Evolutionary conservation across 2,113 vertebrate species (phyloP), one percentile per base, ranked within the genome.

Genomic region (Ciconia stormi): DNA sequence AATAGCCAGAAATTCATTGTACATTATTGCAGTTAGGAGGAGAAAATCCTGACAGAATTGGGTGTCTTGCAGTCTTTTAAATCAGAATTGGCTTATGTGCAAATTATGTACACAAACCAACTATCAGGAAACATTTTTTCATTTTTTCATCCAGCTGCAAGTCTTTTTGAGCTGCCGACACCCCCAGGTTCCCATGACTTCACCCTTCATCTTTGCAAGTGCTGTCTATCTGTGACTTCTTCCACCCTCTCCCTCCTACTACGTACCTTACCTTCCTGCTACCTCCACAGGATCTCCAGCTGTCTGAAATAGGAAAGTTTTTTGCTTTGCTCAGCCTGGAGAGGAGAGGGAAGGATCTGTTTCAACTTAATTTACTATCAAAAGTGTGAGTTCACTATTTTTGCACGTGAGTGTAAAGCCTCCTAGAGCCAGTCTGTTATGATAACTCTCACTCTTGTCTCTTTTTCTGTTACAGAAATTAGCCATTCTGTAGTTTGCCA

Each of bases 191-290:
- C 38, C 36, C 30, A 6, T 23, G 36, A 52, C 10, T 14, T 34
- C 61, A 84, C 0, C 7, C 16, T 62, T 89, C 32, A n/a, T 26
- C 36, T 74, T 71, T 2, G 0, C 20, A 53, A 25, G 18, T 0
- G 0, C 20, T 27, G 14, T 17, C 59, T 71, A 0, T 20, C 53
- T 71, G 29, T 69, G 30, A 13, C 19, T 49, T 63, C 34, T 87
- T 73, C 30, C 16, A 46, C 7, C 22, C 17, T 25, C n/a, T 49
- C 23, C 8, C 26, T 50, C 10, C 53, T 61, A 1, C n/a, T 13
- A 12, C 29, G 4, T 14, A 29, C 11, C 18, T n/a, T 20, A 15
- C n/a, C 40, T 70, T 82, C 58, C 23, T 72, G 47, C 58, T 52
- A 9, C 46, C 46, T 73, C 49, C 34, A 9, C 9, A 13, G 49